Evolutionary conservation across 1,140 invertebrate genomes (phyloP), one percentile per base, ranked within the genome.

Genomic region (Pogonomyrmex californicus): DNA sequence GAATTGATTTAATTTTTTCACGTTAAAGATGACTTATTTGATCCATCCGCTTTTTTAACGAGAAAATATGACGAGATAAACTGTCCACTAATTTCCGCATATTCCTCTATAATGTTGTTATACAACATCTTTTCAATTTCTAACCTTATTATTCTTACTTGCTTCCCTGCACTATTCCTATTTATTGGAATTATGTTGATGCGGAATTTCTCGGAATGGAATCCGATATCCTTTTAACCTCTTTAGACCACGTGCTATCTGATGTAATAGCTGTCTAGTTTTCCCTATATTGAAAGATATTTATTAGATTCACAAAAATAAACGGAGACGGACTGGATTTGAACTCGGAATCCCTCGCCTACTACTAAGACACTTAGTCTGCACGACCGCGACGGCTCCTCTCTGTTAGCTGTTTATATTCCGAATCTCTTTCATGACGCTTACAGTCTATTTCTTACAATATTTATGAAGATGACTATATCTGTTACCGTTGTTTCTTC

Each of bases 1-100:
- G 44, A 82, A 71, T 10, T 68, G 1, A 70, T 82, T 82, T 60
- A 82, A 33, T 1, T 58, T n/a, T 70, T 82, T 70, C 1, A 71
- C 1, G 14, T 82, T 63, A 23, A 71, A 49, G 1, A 82, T 82
- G 60, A 82, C 30, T 66, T 60, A 17, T 47, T 56, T 10, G n/a
- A 4, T 14, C 79, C 79, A 30, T 70, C 38, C 1, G 65, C 30
- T 70, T 82, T 82, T 30, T 65, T 30, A 54, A 79, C 30, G 17
- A 79, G 7, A 66, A 79, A 79, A 56, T 66, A 79, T 9, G 30
- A 9, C 0, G 78, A 68, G 3, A 81, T 65, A 65, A 65, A 65
- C 36, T 65, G 63, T n/a, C 36, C 17, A 7, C 2, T 41, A n/a
- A 6, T 7, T 36, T 44, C 63, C 2, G 4, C 4, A 12, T 23